Base-by-base conservation (phyloP, 1,140 invertebrate species). In the Drosophila paulistorum region DNA sequence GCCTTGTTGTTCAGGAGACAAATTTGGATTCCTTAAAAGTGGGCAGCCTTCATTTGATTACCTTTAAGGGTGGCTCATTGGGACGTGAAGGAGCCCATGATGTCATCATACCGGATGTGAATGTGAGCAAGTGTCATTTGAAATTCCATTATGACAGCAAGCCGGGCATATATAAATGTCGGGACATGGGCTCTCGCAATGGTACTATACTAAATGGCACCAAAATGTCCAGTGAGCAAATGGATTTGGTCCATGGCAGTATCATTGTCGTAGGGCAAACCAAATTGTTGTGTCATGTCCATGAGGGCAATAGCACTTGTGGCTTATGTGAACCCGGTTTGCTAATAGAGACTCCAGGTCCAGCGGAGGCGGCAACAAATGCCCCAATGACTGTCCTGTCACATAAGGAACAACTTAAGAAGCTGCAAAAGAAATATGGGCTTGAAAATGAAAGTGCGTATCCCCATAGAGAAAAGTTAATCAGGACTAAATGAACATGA, bases 281-380 rank as follows among this genome's bases (percentile, higher is more conserved):
- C 0, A 95, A 95, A 74, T 85, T 99, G 0, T 86, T 97, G 2
- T 96, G 97, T 81, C 98, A 98, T 91, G 95, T 98, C 63, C 98
- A 99, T 91, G 93, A 94, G 30, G 97, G 97, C 0, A 93, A 94
- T 70, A 95, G 96, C 73, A 98, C 97, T 0, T 99, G 98, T 90
- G 96, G 96, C 0, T 93, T 96, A 69, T 99, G 98, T 93, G 97
- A 98, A 91, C 97, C 97, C 0, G 97, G 97, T 7, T 93, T 97
- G 30, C 81, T 97, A 11, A 93, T 94, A 77, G 93, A 90, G 33
- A 60, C 78, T 0, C 51, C 68, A 6, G 35, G 54, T 9, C 17
- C 57, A 0, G 23, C 30, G 3, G 58, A 65, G 33, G 14, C 69
- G 0, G 35, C 66, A 17, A 26, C 68, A 20, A 59, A 64, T 10